These are phyloP conservation scores for Saguinus imperator DNA, from an alignment of 2,113 vertebrate genomes.

Conservation along the genomic window DNA sequence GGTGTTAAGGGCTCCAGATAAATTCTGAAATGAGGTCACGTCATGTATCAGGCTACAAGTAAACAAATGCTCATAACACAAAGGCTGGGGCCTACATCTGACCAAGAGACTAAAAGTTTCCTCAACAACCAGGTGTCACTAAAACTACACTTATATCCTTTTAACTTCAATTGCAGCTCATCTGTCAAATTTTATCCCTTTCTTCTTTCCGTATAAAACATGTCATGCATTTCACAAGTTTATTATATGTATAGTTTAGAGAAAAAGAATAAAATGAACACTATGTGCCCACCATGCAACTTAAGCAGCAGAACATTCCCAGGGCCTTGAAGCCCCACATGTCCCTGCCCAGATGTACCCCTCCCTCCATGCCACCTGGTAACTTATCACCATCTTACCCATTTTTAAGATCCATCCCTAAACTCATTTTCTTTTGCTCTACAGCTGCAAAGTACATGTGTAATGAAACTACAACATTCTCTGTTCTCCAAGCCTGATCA, in stretches of 20 bases:
- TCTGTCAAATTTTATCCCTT: background rate
- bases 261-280: background rate
- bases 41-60: background rate
- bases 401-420: background rate
- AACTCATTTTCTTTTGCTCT: background rate
- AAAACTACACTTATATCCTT: background rate
- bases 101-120: background rate
- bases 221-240: background rate
- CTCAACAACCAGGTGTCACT: background rate
- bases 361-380: too few species aligned
- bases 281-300: background rate
- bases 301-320: background rate
- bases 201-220: background rate
- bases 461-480: background rate
- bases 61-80: background rate
- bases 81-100: background rate
- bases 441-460: background rate
- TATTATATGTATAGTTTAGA: background rate
- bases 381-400: background rate
- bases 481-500: background rate
- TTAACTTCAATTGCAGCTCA: background rate
- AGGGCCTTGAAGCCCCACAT: fast-evolving
- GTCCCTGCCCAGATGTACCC: background rate
- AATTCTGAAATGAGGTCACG: background rate
- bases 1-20: background rate